Percentiles rank a stretch among this genome's conserved stretches.
These are phyloP conservation scores for Tetramorium parvispinum DNA, from an alignment of 1,140 invertebrate genomes.

Conservation along the genomic window DNA sequence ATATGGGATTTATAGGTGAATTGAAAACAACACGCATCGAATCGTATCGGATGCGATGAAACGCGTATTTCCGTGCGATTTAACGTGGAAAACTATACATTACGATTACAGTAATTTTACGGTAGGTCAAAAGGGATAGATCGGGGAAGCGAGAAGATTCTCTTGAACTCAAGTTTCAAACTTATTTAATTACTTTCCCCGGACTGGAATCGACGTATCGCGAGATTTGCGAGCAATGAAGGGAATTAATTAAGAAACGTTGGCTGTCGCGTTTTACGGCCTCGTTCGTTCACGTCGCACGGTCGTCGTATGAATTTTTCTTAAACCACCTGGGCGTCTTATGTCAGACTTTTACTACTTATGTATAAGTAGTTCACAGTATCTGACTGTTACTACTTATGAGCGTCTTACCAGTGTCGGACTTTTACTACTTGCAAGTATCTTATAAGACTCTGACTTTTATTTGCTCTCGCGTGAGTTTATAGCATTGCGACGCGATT, in stretches of 20 bases:
- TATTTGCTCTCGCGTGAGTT: slow-evolving; percentile 1
- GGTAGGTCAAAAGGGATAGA: neutral
- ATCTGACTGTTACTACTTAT: slow-evolving; percentile 23
- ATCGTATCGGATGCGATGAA: neutral
- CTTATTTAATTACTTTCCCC: slow-evolving; percentile 3
- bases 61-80: neutral
- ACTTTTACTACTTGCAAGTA: slow-evolving; percentile 31
- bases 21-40: slow-evolving; percentile 2
- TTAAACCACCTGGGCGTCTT: neutral
- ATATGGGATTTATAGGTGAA: neutral
- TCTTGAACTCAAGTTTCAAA: slow-evolving; percentile 12
- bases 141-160: neutral
- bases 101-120: neutral
- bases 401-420: neutral
- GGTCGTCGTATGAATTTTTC: slow-evolving; percentile 11
- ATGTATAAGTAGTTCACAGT: neutral
- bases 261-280: neutral
- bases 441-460: neutral
- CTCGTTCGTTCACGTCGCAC: neutral
- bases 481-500: neutral
- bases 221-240: neutral
- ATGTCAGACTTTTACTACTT: slow-evolving; percentile 11
- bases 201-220: slow-evolving; percentile 13
- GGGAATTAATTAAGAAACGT: slow-evolving; percentile 16
- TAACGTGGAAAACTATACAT: neutral